Base-by-base conservation (phyloP, 92 coral and sea anemone genomes). In the Epizoanthus illoricatus region DNA sequence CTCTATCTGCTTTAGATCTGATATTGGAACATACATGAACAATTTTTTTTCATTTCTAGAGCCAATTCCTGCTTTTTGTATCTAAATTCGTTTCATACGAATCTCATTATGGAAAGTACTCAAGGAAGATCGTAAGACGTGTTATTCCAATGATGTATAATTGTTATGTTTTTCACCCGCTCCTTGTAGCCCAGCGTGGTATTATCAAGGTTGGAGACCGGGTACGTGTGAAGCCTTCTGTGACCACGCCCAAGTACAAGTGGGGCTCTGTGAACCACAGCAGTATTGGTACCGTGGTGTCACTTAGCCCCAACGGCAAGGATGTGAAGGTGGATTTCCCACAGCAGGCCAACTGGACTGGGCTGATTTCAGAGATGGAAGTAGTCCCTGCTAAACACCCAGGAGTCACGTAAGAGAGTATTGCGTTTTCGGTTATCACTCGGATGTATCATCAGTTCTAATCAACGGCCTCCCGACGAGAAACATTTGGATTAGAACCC, bases 281-380 rank as follows among this genome's bases (percentile, higher is more conserved):
- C 39, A 96, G 98, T 74, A 91, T 96, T 41, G 99, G 99, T 7
- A 96, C 97, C 5, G 99, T 96, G 24, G 98, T 96, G 80, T 96
- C 99, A 7, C 86, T 96, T 21, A 96, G 99, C 70, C 91, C 97
- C 43, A 96, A 96, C 76, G 99, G 99, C 24, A 96, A 96, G 84
- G 99, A 96, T 81, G 91, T 96, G 65, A 96, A 96, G 81, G 99
- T 93, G 68, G 99, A 96, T 85, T 96, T 96, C 80, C 97, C 97
- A 39, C 99, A 96, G 85, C 99, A 96, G 85, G 94, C 99, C 33
- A 96, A 94, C 88, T 96, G 99, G 99, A 96, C 99, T 49, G 99
- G 99, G 19, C 90, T 96, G 16, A 94, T 94, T 18, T 80, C 94
- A 56, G 99, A 96, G 87, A 96, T 96, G 99, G 99, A 96, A 69